phyloP scores from a whole-genome alignment of 2,113 vertebrate genomes.

The Elephantulus edwardii region DNA sequence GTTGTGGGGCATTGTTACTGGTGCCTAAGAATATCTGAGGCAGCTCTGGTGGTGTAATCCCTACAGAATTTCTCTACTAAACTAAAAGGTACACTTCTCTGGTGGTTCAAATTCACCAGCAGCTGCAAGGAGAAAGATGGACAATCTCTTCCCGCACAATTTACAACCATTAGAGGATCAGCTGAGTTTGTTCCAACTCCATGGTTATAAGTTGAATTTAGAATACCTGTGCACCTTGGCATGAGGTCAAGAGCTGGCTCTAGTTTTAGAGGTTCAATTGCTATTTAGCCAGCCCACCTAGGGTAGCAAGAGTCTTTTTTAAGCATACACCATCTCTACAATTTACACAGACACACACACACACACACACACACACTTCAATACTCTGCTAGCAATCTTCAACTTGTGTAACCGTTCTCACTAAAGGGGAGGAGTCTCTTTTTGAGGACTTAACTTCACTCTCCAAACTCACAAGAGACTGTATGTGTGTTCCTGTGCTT shows the following conservation, averaged over 20 bases:
- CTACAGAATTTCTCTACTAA: no score
- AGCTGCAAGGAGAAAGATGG: no score
- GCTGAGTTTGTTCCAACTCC: no score
- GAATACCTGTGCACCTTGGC: no score
- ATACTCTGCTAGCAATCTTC: neutral
- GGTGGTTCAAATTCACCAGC: no score
- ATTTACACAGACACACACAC: neutral
- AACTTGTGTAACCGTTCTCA: neutral
- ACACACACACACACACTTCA: neutral
- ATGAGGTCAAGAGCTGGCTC: neutral
- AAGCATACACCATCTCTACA: neutral
- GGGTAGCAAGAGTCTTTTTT: neutral
- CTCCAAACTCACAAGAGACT: neutral
- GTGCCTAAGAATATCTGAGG: neutral
- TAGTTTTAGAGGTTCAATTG: slow-evolving; percentile 26
- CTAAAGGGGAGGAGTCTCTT: neutral
- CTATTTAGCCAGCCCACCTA: slow-evolving; percentile 1
- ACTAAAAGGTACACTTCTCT: no score
- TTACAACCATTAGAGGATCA: no score
- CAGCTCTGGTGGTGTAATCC: no score
- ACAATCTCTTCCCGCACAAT: no score
- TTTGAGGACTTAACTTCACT: slow-evolving; percentile 4
- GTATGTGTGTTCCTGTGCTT: neutral
- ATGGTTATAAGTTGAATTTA: no score
- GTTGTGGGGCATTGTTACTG: neutral